A percentile compares a stretch with the other conserved stretches of the same genome.
Evolutionary conservation across 2,888 invertebrate species (phyloP).

Genomic region (Conus canariensis): DNA sequence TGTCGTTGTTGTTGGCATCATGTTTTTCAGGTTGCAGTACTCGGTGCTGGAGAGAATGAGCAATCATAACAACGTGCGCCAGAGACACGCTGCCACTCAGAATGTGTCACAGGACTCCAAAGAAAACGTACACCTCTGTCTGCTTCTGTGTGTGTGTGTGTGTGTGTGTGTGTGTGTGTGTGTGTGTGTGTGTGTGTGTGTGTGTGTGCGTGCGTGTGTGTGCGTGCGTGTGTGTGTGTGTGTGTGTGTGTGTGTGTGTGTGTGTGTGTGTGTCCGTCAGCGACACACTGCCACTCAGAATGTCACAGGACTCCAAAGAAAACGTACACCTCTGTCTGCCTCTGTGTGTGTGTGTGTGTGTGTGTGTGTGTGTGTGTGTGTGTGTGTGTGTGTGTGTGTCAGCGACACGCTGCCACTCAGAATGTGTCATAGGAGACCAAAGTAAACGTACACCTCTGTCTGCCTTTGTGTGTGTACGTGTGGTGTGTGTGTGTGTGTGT

Average conservation of each 20-base stretch:
- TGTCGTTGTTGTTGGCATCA: too few relatives aligned
- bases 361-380: neutral
- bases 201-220: too few relatives aligned
- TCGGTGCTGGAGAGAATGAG: neutral
- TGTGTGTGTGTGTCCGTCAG: neutral
- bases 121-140: neutral
- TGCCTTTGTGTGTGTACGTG: neutral
- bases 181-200: too few relatives aligned
- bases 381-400: too few relatives aligned
- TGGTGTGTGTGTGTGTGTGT: neutral
- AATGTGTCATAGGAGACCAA: neutral
- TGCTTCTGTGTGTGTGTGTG: neutral
- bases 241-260: too few relatives aligned
- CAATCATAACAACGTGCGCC: neutral
- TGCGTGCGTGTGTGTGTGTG: neutral
- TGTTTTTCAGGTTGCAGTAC: neutral
- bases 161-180: neutral
- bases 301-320: neutral
- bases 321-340: neutral
- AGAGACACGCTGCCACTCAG: neutral
- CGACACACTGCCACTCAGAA: neutral
- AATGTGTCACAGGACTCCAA: neutral
- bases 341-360: neutral
- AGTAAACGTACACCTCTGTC: too few relatives aligned
- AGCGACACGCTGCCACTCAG: neutral